These are phyloP conservation scores for Drosophila ercepeae DNA, from an alignment of 1,140 invertebrate species.

Conservation along the genomic window DNA sequence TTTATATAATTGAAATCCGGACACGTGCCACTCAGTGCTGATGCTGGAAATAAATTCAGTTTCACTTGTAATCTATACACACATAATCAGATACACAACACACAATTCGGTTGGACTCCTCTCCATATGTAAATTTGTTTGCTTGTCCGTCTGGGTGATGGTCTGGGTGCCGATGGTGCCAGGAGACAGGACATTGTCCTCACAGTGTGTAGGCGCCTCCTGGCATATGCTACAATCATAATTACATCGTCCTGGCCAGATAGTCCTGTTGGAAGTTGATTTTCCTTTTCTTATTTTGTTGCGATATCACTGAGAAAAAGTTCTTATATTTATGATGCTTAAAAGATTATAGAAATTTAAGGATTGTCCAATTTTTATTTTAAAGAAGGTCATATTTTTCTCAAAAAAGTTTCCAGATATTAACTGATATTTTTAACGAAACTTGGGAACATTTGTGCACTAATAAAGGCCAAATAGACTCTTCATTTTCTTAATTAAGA, in stretches of 20 bases:
- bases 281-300: slow-evolving; percentile 10
- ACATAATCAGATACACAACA: slow-evolving; percentile 27
- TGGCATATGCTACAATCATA: slow-evolving; percentile 67
- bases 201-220: slow-evolving; percentile 44
- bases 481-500: too few relatives aligned
- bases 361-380: not conserved
- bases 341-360: too few relatives aligned
- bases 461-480: too few relatives aligned
- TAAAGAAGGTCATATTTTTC: too few relatives aligned
- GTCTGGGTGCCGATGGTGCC: not conserved
- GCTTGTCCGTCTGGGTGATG: slow-evolving; percentile 21
- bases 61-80: slow-evolving; percentile 45
- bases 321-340: not conserved
- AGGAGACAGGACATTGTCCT: slow-evolving; percentile 31
- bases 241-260: slow-evolving; percentile 62
- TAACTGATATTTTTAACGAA: too few relatives aligned
- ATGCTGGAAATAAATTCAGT: slow-evolving; percentile 47
- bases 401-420: not conserved
- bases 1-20: slow-evolving; percentile 73
- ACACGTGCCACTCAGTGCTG: slow-evolving; percentile 58
- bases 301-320: slow-evolving; percentile 10
- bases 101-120: slow-evolving; percentile 11
- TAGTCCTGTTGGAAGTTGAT: slow-evolving; percentile 38
- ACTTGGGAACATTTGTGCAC: too few relatives aligned
- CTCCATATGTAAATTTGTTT: slow-evolving; percentile 34